These are phyloP conservation scores for Drosophila prolongata DNA, from an alignment of 2,888 invertebrate species.

Conservation along the genomic window DNA sequence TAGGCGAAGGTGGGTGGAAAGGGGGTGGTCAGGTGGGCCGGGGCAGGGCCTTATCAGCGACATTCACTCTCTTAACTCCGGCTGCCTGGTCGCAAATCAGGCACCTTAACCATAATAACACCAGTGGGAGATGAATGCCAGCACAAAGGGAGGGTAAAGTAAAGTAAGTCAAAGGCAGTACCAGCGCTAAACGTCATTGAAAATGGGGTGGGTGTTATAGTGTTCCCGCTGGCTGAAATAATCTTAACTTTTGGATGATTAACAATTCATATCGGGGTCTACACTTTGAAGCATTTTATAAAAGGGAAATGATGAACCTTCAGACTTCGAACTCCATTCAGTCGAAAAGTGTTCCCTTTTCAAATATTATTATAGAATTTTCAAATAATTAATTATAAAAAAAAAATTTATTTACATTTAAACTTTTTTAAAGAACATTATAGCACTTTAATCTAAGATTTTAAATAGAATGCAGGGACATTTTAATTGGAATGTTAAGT, in stretches of 20 bases:
- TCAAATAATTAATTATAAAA: too few species aligned
- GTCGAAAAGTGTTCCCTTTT: too few species aligned
- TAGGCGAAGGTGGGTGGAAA: conserved; percentile 1
- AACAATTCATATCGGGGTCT: conserved; percentile 18
- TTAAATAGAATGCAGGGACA: too few species aligned
- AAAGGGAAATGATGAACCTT: not conserved
- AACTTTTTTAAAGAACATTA: too few species aligned
- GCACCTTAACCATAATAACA: conserved; percentile 45
- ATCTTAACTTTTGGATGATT: conserved; percentile 27
- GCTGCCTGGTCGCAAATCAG: conserved; percentile 50
- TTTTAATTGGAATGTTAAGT: not conserved
- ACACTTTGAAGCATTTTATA: not conserved
- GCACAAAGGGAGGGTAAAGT: conserved; percentile 18
- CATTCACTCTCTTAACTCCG: conserved; percentile 62
- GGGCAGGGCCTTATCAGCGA: conserved; percentile 61
- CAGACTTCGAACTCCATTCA: not conserved
- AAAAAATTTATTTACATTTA: too few species aligned
- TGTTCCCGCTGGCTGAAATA: conserved; percentile 22
- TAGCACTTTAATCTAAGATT: not conserved
- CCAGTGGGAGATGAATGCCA: conserved; percentile 57
- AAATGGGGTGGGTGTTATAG: conserved; percentile 6
- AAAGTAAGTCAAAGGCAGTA: conserved; percentile 39
- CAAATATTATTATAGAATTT: too few species aligned
- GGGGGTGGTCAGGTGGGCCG: conserved; percentile 10
- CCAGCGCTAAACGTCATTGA: conserved; percentile 45